Conservation (phyloP, 2,888 invertebrate genomes). For the Zelleria hepariella region DNA sequence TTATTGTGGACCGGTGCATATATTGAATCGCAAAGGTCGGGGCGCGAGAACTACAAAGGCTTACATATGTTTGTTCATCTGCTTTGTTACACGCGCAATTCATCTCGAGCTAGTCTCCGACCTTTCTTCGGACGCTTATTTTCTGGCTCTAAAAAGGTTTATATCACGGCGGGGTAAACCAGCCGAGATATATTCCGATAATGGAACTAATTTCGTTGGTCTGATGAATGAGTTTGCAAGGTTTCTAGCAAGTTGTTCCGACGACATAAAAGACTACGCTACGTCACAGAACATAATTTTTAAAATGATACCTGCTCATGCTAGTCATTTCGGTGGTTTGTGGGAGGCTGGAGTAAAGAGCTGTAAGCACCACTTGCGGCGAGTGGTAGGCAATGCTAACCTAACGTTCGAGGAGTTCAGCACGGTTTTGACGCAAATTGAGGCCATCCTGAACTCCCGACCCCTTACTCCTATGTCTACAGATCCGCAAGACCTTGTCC, state of each 20-base stretch:
- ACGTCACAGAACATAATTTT: not conserved
- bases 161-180: not conserved
- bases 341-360: not conserved
- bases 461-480: not conserved
- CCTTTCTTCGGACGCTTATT: not conserved
- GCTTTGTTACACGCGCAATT: too few relatives aligned
- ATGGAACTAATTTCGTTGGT: not conserved
- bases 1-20: not conserved
- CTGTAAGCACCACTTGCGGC: not conserved
- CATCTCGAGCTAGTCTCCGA: not conserved
- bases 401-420: conserved; percentile 1
- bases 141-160: not conserved
- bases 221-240: not conserved
- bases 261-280: not conserved
- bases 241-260: not conserved
- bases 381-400: not conserved
- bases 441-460: conserved; percentile 2
- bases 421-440: conserved; percentile 4
- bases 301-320: not conserved
- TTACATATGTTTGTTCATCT: too few relatives aligned
- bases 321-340: conserved; percentile 1
- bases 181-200: not conserved
- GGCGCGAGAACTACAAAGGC: too few relatives aligned
- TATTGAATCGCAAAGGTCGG: too few relatives aligned
- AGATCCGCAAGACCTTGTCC: not conserved